Conservation (phyloP, 1,140 invertebrate species). For the Drosophila ironensis region DNA sequence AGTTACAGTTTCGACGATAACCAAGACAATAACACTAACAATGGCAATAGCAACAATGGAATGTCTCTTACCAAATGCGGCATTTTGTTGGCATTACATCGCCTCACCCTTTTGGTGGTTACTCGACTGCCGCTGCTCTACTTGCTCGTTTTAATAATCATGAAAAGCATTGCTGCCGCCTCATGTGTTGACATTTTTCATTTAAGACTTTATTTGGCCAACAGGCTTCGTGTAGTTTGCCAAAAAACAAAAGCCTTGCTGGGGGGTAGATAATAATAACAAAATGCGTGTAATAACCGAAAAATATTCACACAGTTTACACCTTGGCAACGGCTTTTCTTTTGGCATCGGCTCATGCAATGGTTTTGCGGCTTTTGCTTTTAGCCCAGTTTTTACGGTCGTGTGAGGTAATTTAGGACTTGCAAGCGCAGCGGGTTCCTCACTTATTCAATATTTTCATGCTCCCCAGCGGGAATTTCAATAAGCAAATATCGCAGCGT, state of each 20-base stretch:
- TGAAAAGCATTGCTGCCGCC: slow-evolving; percentile 46
- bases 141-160: slow-evolving; percentile 67
- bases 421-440: not conserved
- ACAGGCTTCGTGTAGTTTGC: slow-evolving; percentile 53
- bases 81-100: slow-evolving; percentile 73
- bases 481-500: not conserved
- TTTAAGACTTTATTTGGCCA: slow-evolving; percentile 67
- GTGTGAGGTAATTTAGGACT: slow-evolving; percentile 31
- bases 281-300: slow-evolving; percentile 70
- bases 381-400: slow-evolving; percentile 66
- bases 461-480: not conserved
- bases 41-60: slow-evolving; percentile 42
- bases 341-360: slow-evolving; percentile 22
- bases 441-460: slow-evolving; percentile 12
- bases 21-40: slow-evolving; percentile 18
- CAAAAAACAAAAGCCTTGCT: slow-evolving; percentile 25
- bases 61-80: slow-evolving; percentile 67
- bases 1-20: slow-evolving; percentile 20
- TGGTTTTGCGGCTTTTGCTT: slow-evolving; percentile 54
- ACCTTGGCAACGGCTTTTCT: slow-evolving; percentile 35
- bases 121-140: not conserved
- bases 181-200: slow-evolving; percentile 72
- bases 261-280: slow-evolving; percentile 31
- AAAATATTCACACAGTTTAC: slow-evolving; percentile 74
- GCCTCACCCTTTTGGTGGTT: slow-evolving; percentile 28